A percentile compares a stretch with the other conserved stretches of the same genome.
phyloP scores from a whole-genome alignment of 2,888 invertebrate species.

The Rhagium mordax region DNA sequence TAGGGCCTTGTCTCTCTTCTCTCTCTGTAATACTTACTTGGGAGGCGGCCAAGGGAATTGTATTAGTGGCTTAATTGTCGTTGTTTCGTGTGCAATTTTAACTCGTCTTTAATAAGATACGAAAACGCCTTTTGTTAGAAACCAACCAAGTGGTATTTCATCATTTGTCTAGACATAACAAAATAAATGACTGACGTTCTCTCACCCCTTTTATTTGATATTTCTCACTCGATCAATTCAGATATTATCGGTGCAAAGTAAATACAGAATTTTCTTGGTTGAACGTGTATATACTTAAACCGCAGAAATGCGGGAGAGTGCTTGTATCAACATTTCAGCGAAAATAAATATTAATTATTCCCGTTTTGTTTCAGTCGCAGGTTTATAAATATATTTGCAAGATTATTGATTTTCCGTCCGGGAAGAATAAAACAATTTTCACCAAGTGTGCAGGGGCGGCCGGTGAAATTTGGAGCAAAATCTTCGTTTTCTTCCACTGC shows the following conservation, averaged over 20 bases:
- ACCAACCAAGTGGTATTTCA: neutral
- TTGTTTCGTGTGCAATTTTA: too few species aligned
- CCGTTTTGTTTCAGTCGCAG: neutral
- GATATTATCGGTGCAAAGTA: neutral
- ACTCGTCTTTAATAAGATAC: too few species aligned
- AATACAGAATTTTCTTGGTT: neutral
- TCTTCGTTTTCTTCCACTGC: too few species aligned
- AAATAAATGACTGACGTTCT: neutral
- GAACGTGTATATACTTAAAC: neutral
- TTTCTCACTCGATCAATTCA: neutral
- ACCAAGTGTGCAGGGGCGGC: too few species aligned
- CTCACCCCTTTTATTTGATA: constrained; percentile 2
- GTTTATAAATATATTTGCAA: neutral
- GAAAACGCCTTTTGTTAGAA: neutral
- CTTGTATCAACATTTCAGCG: neutral
- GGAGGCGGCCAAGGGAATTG: too few species aligned
- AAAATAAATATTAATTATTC: neutral
- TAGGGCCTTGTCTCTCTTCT: too few species aligned
- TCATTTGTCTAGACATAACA: constrained; percentile 2
- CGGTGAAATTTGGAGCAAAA: too few species aligned
- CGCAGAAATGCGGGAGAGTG: neutral
- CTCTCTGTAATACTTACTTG: too few species aligned
- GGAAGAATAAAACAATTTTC: too few species aligned
- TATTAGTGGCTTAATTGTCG: too few species aligned
- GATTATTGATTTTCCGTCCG: too few species aligned